Base-by-base conservation (phyloP, 2,797 vertebrate genomes). In the Molossus alvarezi region DNA sequence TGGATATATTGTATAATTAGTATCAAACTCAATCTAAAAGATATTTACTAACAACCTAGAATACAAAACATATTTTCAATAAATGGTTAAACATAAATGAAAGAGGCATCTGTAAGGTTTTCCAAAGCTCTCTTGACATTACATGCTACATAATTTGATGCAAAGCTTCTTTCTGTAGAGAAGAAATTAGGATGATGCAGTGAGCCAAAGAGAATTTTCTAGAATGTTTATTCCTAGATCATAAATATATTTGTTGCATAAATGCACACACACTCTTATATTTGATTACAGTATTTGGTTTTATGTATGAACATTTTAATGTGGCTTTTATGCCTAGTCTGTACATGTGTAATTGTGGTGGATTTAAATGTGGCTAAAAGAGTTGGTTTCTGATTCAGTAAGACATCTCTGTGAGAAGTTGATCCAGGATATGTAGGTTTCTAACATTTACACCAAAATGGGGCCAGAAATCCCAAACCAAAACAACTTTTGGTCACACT, bases 401-500 rank as follows among this genome's bases (percentile, higher is more conserved):
- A 87, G 93, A 84, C 76, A 20, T 65, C 37, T 33, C 62, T 81
- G 27, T 62, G 25, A 94, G 79, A 97, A 88, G 80, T 5, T 51
- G 62, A 88, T 94, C 96, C 69, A 92, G 60, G 33, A 33, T 48
- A 69, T 69, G 29, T 7, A 84, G 76, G 29, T 64, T 96, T 91
- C 53, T 95, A 92, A 95, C 92, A 95, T 57, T 93, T 91, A 77
- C n/a, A 57, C 14, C 9, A 73, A 95, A 97, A 93, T 23, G 71
- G 58, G 75, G 57, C 87, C 41, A 79, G 64, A 45, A 58, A 92
- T 96, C 95, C 72, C 89, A 97, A 97, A 95, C 93, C 96, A 57
- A 97, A 97, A 91, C 92, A 96, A 89, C 33, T 92, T 96, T 77
- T 88, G 92, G 71, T 95, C 83, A 91, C 57, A 97, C 45, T 95